phyloP scores from a whole-genome alignment of 2,888 invertebrate species.

The Drosophila colorata region DNA sequence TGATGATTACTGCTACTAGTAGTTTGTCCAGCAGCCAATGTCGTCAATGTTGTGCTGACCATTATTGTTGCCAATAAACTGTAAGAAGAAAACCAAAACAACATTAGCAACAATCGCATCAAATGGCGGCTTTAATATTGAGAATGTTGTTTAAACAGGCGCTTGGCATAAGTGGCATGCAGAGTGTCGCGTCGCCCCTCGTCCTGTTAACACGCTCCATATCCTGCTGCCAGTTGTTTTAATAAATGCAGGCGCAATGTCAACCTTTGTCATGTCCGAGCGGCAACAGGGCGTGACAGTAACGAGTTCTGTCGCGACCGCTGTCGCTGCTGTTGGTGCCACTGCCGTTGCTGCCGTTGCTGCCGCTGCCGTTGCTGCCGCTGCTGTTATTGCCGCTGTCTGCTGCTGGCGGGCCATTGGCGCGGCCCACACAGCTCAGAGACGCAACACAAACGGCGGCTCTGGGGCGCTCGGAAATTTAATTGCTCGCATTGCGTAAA shows the following conservation, averaged over 20 bases:
- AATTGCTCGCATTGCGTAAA: conserved; percentile 40
- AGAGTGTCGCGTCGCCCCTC: not conserved
- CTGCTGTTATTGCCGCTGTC: conserved; percentile 3
- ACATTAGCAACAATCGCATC: not conserved
- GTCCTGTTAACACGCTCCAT: conserved; percentile 45
- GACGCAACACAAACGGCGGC: conserved; percentile 26
- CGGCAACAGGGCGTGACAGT: conserved; percentile 67
- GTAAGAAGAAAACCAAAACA: conserved; percentile 36
- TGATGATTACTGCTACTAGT: conserved; percentile 83
- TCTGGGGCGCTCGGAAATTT: conserved; percentile 28
- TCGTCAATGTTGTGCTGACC: conserved; percentile 86
- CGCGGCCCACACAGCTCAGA: conserved; percentile 4
- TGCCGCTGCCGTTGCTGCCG: not conserved
- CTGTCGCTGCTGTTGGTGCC: not conserved
- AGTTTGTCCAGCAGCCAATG: conserved; percentile 85
- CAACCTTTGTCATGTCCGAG: conserved; percentile 76
- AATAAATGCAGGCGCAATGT: conserved; percentile 73
- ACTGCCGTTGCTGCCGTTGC: conserved; percentile 9
- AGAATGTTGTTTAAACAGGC: not conserved
- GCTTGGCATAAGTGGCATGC: not conserved
- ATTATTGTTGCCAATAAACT: conserved; percentile 85
- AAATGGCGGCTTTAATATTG: conserved; percentile 3
- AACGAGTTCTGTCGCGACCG: conserved; percentile 57
- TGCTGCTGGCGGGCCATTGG: not conserved
- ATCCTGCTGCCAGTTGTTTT: conserved; percentile 64